Base-by-base conservation (phyloP, 1,140 invertebrate species). In the Atopsyche davidsoni region DNA sequence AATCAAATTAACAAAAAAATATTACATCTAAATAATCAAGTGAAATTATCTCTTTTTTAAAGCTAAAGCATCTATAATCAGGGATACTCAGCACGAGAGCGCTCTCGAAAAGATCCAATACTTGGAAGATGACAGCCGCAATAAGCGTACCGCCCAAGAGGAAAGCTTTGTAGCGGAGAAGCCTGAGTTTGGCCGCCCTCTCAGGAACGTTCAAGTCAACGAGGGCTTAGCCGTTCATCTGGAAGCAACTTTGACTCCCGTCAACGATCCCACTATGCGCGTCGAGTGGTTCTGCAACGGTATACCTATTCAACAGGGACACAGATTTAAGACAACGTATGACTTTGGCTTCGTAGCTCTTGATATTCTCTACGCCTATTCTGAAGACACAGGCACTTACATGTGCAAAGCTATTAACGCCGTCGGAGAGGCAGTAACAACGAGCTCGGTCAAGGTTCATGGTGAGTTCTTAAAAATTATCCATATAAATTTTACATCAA, bases 251-350 rank as follows among this genome's bases (percentile, higher is more conserved):
- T 69, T 99, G 3, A 91, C 92, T 6, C 94, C 93, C 1, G 89
- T 94, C 0, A 95, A 93, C 65, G 94, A 98, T 72, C 88, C 91
- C 3, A 92, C 89, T 1, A 92, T 97, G 88, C 82, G 85, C 49
- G 89, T 98, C 16, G 92, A 96, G 73, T 97, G 94, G 94, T 95
- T 81, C 67, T 85, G 88, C 63, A 92, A 97, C 72, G 93, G 92
- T 44, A 79, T 80, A 60, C 91, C 92, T 1, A 83, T 97, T 58
- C 84, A 86, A 59, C 87, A 90, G 62, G 89, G 90, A 59, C 89
- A 92, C 62, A 80, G 90, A 57, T 92, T 92, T 68, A 91, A 92
- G 67, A 92, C 91, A 6, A 89, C 87, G 4, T 92, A 96, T 62
- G 93, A 98, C 65, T 96, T 97, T 73, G 93, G 93, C 51, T 96